Conservation (phyloP, 2,888 invertebrate genomes). For the Pterostichus niger region DNA sequence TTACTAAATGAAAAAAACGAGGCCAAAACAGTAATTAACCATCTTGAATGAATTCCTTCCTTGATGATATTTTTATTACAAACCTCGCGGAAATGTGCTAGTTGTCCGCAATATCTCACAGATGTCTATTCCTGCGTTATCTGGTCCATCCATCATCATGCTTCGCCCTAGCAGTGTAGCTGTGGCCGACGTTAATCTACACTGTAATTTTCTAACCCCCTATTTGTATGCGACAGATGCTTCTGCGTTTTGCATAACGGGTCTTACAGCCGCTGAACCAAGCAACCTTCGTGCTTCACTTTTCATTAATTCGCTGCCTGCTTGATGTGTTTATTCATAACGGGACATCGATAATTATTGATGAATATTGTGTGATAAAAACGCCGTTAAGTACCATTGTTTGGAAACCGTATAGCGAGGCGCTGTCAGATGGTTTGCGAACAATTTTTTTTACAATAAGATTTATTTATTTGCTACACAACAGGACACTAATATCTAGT, state of each 20-base stretch:
- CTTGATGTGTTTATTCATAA: slow-evolving; percentile 48
- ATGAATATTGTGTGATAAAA: slow-evolving; percentile 24
- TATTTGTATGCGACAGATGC: slow-evolving; percentile 56
- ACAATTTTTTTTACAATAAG: no score
- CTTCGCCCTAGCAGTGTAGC: slow-evolving; percentile 25
- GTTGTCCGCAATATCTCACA: neutral
- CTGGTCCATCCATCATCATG: neutral
- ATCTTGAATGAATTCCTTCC: no score
- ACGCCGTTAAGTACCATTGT: neutral
- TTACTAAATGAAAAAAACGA: no score
- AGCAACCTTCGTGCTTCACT: slow-evolving; percentile 27
- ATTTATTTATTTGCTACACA: no score
- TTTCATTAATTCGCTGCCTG: slow-evolving; percentile 48
- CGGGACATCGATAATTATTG: slow-evolving; percentile 51
- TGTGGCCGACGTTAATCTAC: slow-evolving; percentile 25
- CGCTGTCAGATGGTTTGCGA: no score
- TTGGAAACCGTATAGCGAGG: no score
- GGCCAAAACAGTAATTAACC: no score
- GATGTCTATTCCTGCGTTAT: neutral
- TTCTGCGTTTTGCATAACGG: slow-evolving; percentile 57
- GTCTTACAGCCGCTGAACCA: slow-evolving; percentile 11
- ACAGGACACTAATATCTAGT: no score
- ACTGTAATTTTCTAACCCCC: slow-evolving; percentile 55
- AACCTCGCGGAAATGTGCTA: neutral
- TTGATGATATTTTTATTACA: neutral